These are phyloP conservation scores for Characodon lateralis DNA, from an alignment of 2,797 vertebrate genomes.

Conservation along the genomic window DNA sequence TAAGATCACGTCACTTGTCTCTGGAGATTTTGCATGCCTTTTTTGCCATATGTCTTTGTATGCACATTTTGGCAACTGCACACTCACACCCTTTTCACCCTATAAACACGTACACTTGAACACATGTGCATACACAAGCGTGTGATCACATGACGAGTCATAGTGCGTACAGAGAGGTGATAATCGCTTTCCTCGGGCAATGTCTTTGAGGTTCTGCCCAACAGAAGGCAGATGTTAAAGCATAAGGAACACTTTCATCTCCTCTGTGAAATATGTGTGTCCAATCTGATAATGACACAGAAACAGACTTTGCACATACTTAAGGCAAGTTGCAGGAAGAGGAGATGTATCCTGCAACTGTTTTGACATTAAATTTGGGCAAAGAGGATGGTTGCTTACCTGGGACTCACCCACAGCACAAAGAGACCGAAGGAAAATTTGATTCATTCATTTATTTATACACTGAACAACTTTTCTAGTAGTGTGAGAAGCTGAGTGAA, in stretches of 20 bases:
- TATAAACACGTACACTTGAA: conserved; percentile 18
- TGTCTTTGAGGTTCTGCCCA: conserved; percentile 67
- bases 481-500: neutral
- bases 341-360: conserved; percentile 55
- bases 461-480: neutral
- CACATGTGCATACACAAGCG: conserved; percentile 18
- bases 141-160: conserved; percentile 57
- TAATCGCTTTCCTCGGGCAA: conserved; percentile 71
- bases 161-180: conserved; percentile 45
- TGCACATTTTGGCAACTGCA: conserved; percentile 25
- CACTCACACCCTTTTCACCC: neutral
- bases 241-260: conserved; percentile 77
- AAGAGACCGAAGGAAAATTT: neutral
- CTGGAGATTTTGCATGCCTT: conserved; percentile 43
- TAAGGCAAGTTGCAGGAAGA: conserved; percentile 51
- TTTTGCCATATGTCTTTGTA: conserved; percentile 50
- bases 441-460: neutral
- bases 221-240: conserved; percentile 73
- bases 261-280: conserved; percentile 77
- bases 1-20: conserved; percentile 33
- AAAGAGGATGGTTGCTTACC: conserved; percentile 19
- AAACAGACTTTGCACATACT: conserved; percentile 67
- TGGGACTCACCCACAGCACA: conserved; percentile 24
- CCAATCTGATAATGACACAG: conserved; percentile 79
- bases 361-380: conserved; percentile 32